Percentiles rank a stretch among this genome's conserved stretches.
phyloP scores from a whole-genome alignment of 2,888 invertebrate genomes.

The Orthosia gothica region DNA sequence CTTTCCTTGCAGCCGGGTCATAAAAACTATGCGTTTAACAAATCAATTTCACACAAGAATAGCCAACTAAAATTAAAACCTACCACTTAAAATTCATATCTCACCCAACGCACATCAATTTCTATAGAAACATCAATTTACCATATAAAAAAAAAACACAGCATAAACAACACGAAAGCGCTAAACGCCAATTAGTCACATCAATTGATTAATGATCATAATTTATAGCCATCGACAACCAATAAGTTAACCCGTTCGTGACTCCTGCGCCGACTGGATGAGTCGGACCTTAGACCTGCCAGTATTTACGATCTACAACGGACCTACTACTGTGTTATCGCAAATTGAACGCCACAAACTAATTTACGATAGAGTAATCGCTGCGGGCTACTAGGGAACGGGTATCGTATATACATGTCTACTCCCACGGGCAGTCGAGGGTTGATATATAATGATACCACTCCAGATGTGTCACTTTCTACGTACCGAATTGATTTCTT shows the following conservation, averaged over 20 bases:
- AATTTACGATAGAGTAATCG: constrained; percentile 74
- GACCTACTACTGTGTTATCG: constrained; percentile 77
- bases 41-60: constrained; percentile 22
- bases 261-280: constrained; percentile 48
- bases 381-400: constrained; percentile 63
- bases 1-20: no score
- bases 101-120: constrained; percentile 30
- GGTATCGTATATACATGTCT: constrained; percentile 58
- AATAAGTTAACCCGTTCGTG: constrained; percentile 64
- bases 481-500: constrained; percentile 66
- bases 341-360: constrained; percentile 77
- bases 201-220: constrained; percentile 64
- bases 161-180: constrained; percentile 34
- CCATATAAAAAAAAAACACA: constrained; percentile 38
- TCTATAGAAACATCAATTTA: constrained; percentile 30
- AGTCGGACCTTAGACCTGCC: constrained; percentile 65
- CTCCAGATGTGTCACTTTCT: constrained; percentile 64
- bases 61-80: constrained; percentile 13
- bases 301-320: constrained; percentile 70
- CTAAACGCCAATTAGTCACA: constrained; percentile 62
- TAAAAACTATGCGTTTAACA: background rate
- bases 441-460: constrained; percentile 54
- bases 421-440: constrained; percentile 59
- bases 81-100: constrained; percentile 31
- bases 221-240: constrained; percentile 56